Percentiles rank a stretch among this genome's conserved stretches.
phyloP scores from a whole-genome alignment of 1,140 invertebrate species.

The Cherax destructor region DNA sequence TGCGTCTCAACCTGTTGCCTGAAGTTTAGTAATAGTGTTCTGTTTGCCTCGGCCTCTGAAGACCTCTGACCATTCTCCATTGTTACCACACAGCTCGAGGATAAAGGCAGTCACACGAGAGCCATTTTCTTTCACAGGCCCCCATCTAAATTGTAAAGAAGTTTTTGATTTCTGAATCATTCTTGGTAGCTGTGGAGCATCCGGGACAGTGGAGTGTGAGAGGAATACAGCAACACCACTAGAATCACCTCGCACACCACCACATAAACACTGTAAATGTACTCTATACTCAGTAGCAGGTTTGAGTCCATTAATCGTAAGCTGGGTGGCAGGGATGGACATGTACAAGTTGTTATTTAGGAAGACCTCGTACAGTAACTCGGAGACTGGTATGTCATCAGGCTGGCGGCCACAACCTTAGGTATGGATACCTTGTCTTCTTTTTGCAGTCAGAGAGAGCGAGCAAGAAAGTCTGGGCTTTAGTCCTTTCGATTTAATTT shows the following conservation, averaged over 20 bases:
- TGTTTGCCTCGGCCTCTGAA: slow-evolving; percentile 83
- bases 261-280: slow-evolving; percentile 66
- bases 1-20: too few species aligned
- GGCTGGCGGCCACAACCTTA: slow-evolving; percentile 24
- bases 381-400: slow-evolving; percentile 36
- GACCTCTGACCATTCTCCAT: slow-evolving; percentile 81
- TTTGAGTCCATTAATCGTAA: slow-evolving; percentile 61
- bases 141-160: slow-evolving; percentile 78
- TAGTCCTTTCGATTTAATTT: too few species aligned
- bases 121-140: slow-evolving; percentile 85
- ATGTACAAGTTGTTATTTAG: slow-evolving; percentile 55
- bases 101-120: slow-evolving; percentile 85
- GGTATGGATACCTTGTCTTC: too few species aligned
- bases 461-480: too few species aligned
- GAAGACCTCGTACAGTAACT: slow-evolving; percentile 67
- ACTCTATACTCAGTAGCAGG: slow-evolving; percentile 70
- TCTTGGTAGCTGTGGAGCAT: slow-evolving; percentile 61
- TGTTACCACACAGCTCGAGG: slow-evolving; percentile 83
- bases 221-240: slow-evolving; percentile 41
- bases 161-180: slow-evolving; percentile 61
- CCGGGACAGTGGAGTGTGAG: slow-evolving; percentile 66
- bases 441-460: too few species aligned
- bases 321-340: slow-evolving; percentile 42
- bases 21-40: slow-evolving; percentile 83
- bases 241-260: slow-evolving; percentile 50